Evolutionary conservation across 2,888 invertebrate species (phyloP).

Genomic region (Alloplasta piceator): DNA sequence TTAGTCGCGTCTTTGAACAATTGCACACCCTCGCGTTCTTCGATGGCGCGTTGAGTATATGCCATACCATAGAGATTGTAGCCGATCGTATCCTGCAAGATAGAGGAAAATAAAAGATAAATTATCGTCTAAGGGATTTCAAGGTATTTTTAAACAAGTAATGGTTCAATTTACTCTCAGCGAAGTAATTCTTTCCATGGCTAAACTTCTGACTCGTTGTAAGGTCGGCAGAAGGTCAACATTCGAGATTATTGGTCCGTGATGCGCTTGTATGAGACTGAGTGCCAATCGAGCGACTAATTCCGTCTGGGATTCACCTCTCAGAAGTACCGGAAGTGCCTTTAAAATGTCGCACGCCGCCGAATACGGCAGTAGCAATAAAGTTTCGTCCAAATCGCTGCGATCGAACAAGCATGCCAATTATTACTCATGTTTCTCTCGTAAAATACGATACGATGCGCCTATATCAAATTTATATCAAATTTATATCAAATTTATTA

Average conservation of each 20-base stretch:
- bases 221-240: constrained; percentile 88
- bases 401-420: constrained; percentile 71
- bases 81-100: constrained; percentile 91
- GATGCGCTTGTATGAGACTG: constrained; percentile 91
- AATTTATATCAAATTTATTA: not conserved
- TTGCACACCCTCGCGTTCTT: constrained; percentile 89
- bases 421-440: not conserved
- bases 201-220: constrained; percentile 87
- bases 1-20: constrained; percentile 91
- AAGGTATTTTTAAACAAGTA: too few species aligned
- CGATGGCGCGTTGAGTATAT: constrained; percentile 90
- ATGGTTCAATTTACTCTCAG: constrained; percentile 85
- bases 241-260: constrained; percentile 91
- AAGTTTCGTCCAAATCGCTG: constrained; percentile 96
- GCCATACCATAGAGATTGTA: constrained; percentile 93
- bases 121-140: too few species aligned
- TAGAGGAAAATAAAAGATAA: constrained; percentile 45
- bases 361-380: constrained; percentile 93
- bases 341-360: constrained; percentile 91
- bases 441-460: not conserved
- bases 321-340: constrained; percentile 88
- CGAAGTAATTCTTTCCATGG: constrained; percentile 85
- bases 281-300: constrained; percentile 90
- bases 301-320: constrained; percentile 89
- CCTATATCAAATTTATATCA: constrained; percentile 16